Percentiles rank a stretch among this genome's conserved stretches.
Evolutionary conservation across 2,797 vertebrate species (phyloP).

Genomic region (Strix occidentalis): DNA sequence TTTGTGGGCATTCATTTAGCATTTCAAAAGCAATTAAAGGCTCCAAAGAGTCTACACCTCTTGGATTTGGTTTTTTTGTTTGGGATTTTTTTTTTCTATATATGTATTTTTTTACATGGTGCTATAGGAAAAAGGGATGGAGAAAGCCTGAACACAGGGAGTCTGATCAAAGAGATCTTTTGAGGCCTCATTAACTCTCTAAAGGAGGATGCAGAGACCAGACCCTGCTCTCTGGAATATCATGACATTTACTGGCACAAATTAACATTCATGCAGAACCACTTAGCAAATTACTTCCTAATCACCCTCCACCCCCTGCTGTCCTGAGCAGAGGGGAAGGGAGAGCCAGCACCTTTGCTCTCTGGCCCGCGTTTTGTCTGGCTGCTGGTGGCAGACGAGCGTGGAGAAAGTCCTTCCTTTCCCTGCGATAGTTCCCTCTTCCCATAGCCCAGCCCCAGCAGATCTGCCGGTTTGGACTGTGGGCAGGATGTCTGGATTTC

Average conservation of each 20-base stretch:
- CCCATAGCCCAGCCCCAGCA: not conserved
- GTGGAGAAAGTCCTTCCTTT: not conserved
- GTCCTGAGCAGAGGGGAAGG: not conserved
- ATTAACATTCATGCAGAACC: not conserved
- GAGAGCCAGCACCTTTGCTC: not conserved
- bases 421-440: not conserved
- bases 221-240: not conserved
- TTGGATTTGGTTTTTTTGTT: not conserved
- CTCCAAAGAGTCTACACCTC: not conserved
- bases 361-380: not conserved
- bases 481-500: not conserved
- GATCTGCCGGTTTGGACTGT: not conserved
- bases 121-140: not conserved
- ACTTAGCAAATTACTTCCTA: not conserved
- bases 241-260: conserved; percentile 12
- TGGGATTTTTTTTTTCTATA: not conserved
- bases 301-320: not conserved
- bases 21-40: not conserved
- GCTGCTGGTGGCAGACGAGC: not conserved
- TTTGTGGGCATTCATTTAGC: not conserved
- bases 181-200: not conserved
- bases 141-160: not conserved
- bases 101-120: not conserved
- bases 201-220: not conserved
- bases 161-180: not conserved